phyloP scores from a whole-genome alignment of 2,888 invertebrate species.

The Erynnis tages region DNA sequence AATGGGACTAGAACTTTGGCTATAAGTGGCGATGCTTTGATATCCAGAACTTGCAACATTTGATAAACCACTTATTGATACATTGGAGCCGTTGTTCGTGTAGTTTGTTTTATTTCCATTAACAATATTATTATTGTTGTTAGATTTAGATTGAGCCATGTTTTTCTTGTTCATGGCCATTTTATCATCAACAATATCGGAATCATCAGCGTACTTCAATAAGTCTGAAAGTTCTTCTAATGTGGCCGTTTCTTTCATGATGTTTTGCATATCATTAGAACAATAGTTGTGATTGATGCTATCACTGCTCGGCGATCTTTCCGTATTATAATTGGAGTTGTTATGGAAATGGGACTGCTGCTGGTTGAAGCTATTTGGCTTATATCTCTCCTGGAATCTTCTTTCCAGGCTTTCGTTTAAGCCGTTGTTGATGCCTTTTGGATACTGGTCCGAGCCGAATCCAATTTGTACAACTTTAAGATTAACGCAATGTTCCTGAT shows the following conservation, averaged over 20 bases:
- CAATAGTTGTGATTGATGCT: conserved; percentile 74
- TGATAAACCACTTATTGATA: conserved; percentile 89
- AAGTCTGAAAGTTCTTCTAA: conserved; percentile 87
- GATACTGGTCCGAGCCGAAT: conserved; percentile 81
- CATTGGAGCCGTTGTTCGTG: conserved; percentile 87
- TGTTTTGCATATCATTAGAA: conserved; percentile 68
- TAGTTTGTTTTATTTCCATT: conserved; percentile 72
- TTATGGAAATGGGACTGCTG: conserved; percentile 68
- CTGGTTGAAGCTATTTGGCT: conserved; percentile 67
- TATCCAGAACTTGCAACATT: conserved; percentile 92
- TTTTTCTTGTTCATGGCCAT: conserved; percentile 74
- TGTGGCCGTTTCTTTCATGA: conserved; percentile 81
- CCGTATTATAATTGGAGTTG: conserved; percentile 65
- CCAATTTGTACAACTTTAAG: conserved; percentile 84
- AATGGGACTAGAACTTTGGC: conserved; percentile 92
- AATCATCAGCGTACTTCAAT: conserved; percentile 88
- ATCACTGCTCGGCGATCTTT: conserved; percentile 71
- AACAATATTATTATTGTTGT: conserved; percentile 65
- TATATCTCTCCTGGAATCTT: conserved; percentile 77
- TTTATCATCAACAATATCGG: conserved; percentile 80
- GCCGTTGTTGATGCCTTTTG: conserved; percentile 77
- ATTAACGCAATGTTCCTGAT: conserved; percentile 77
- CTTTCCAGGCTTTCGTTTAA: conserved; percentile 70
- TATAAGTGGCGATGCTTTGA: conserved; percentile 93
- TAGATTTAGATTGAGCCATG: conserved; percentile 63